Evolutionary conservation across 2,888 invertebrate genomes (phyloP).

Genomic region (Morpho helenor): DNA sequence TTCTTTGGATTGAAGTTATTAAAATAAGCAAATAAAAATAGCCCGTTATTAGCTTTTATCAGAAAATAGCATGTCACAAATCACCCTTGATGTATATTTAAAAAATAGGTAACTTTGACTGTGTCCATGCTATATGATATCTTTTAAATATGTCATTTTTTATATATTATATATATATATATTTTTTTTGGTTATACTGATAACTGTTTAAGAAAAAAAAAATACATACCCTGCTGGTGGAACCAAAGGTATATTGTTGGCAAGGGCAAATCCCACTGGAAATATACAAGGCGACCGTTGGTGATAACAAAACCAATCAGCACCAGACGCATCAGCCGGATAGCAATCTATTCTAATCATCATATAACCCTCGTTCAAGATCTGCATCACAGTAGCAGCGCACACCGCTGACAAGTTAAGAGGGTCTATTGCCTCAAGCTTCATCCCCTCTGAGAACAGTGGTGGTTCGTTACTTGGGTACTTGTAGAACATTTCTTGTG

Average conservation of each 20-base stretch:
- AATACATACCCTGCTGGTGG: constrained; percentile 86
- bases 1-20: too few relatives aligned
- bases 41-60: too few relatives aligned
- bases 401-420: constrained; percentile 96
- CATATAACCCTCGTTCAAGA: constrained; percentile 94
- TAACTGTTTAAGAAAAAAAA: too few relatives aligned
- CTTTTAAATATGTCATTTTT: too few relatives aligned
- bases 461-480: constrained; percentile 75
- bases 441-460: constrained; percentile 91
- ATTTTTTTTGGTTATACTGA: too few relatives aligned
- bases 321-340: constrained; percentile 89
- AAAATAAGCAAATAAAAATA: too few relatives aligned
- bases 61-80: too few relatives aligned
- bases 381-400: constrained; percentile 97
- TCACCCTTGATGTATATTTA: too few relatives aligned
- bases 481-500: constrained; percentile 87
- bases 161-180: too few relatives aligned
- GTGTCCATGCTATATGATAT: too few relatives aligned
- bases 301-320: constrained; percentile 98
- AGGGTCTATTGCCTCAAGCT: constrained; percentile 98
- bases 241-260: constrained; percentile 89
- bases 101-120: too few relatives aligned
- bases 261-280: constrained; percentile 95
- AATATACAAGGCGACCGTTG: constrained; percentile 96
- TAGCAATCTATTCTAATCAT: constrained; percentile 98